Evolutionary conservation across 2,113 vertebrate species (phyloP), one percentile per base, ranked within the genome.

Genomic region (Indicator indicator): DNA sequence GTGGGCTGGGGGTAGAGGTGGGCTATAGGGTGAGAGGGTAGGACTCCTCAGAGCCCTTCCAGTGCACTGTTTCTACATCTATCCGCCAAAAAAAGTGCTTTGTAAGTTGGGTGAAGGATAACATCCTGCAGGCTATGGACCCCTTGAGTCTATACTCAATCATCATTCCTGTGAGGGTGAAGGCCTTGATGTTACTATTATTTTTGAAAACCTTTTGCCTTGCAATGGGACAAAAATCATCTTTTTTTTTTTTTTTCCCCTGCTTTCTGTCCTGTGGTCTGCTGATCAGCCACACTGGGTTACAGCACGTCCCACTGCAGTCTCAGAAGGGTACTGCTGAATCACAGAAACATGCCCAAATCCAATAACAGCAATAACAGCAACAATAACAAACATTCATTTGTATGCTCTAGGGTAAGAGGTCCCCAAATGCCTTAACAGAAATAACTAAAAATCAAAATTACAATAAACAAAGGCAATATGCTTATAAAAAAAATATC

Each of bases 381-480:
- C 7, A 86, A 78, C 58, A 50, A 86, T 58, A 80, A 95, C 75
- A 95, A 86, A 38, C 89, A 77, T 11, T 44, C 42, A 46, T 14
- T 64, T 77, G 69, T 85, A 63, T 24, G 13, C 94, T 59, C 50
- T 6, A 15, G 73, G 93, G 70, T 15, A 63, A 86, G 64, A 91
- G 48, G 21, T 92, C 81, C 86, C 88, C 67, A 33, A 86, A 65
- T 8, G 79, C 84, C 89, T 46, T 4, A 40, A 81, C 82, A 87
- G 84, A 90, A 97, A 93, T 36, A 90, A 91, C 83, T 13, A 59
- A 91, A 52, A 91, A 85, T 74, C 76, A 46, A 87, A 95, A 80
- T 67, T 9, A 90, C 89, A 96, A 95, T 48, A 95, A 95, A 96
- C 94, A 94, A 91, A 95, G 81, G 83, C 88, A 40, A 91, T 2